Base-by-base conservation (phyloP, 2,797 vertebrate genomes). In the Myotis daubentonii region DNA sequence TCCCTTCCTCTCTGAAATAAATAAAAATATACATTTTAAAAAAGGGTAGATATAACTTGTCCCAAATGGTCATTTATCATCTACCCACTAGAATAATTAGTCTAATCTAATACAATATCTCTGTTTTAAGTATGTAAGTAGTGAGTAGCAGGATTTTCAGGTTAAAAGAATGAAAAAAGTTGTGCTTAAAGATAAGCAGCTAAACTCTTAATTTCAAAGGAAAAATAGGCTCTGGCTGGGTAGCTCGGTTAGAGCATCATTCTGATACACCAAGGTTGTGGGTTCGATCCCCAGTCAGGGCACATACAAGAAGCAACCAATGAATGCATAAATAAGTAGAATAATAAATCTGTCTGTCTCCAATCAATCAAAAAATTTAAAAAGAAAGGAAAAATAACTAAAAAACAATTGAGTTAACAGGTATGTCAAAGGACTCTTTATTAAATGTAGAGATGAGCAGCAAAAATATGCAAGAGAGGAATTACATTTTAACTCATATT, bases 401-500 rank as follows among this genome's bases (percentile, higher is more conserved):
- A 33, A 41, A 94, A 83, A 80, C 2, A 68, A 75, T 62, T 74
- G 66, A 70, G 38, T 87, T 75, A 88, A 84, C 51, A 90, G 23
- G 3, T 70, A 15, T 71, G 12, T 70, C 41, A 92, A 80, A 89
- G 28, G 0, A 36, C 70, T 93, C 23, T 81, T 96, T 60, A 90
- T 71, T 81, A 66, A 81, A 95, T 4, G 4, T 81, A 81, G 76
- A 86, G 49, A 89, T 65, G 49, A 95, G 23, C 12, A 28, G 7
- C 75, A 80, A 83, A 70, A n/a, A 87, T 30, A 5, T 76, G 10
- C 25, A 60, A 47, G 87, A 91, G 6, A 86, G 51, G 30, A 93
- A 83, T 91, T 91, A 89, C 25, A 83, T 82, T 86, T 91, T 79
- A 91, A 89, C 41, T 82, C 38, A 23, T 16, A 93, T 89, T 94